phyloP scores from a whole-genome alignment of 2,797 vertebrate genomes.

The Crypturellus tataupa region DNA sequence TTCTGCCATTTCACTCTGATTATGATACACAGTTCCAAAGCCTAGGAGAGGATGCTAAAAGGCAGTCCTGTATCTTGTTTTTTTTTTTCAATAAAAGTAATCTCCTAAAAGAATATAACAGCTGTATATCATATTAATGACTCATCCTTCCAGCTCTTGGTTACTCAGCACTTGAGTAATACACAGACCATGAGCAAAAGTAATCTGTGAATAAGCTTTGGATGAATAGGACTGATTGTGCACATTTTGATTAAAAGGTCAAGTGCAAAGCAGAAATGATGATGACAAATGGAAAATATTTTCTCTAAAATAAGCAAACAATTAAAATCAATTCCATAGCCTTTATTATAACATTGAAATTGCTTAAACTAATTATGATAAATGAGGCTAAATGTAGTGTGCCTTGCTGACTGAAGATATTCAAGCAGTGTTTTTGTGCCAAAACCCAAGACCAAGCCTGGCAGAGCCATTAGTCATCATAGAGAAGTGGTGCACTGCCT shows the following conservation, averaged over 20 bases:
- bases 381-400: background rate
- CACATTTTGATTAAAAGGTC: constrained; percentile 51
- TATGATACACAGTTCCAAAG: background rate
- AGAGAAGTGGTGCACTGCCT: background rate
- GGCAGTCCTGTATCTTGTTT: background rate
- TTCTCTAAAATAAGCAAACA: constrained; percentile 53
- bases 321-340: background rate
- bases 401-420: background rate
- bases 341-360: constrained; percentile 45
- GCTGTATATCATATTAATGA: background rate
- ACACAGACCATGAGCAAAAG: background rate
- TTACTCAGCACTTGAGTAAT: background rate
- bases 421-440: background rate
- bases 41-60: background rate
- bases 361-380: constrained; percentile 57
- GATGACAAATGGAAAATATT: constrained; percentile 53
- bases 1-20: background rate
- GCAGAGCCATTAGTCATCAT: constrained; percentile 7
- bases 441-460: background rate
- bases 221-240: background rate
- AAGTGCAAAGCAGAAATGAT: constrained; percentile 34
- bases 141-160: background rate
- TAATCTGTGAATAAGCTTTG: background rate
- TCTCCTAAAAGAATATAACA: background rate
- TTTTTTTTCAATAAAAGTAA: background rate